Evolutionary conservation across 2,888 invertebrate species (phyloP), one percentile per base, ranked within the genome.

Genomic region (Pterobdella sp.): DNA sequence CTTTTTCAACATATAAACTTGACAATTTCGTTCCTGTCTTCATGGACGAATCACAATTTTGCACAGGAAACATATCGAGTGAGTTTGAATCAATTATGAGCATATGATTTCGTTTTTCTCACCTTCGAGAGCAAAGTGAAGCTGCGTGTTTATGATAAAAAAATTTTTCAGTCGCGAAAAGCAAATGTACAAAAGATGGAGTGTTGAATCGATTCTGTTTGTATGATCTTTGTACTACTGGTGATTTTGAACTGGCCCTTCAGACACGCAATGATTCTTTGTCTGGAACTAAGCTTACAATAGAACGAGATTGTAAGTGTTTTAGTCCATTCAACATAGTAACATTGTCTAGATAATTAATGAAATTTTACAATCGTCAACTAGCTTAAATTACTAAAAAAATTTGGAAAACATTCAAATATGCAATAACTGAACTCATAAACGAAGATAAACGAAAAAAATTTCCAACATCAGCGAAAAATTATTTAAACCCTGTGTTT

Each of bases 11-110:
- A 14, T 73, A 37, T 64, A 52, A 63, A n/a, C 35, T 37, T 36
- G 4, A 1, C 18, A 49, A 37, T 1, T 73, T 69, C 34, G 42
- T 63, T 60, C 73, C 73, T 1, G 10, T 37, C 3, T 73, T 73
- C 37, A 22, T 29, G 4, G 71, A 71, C 36, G 71, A 71, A 34
- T 2, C 22, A n/a, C 63, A 36, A 1, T 35, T 26, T 3, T 56
- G 60, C n/a, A 7, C 4, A 22, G 3, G 18, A 4, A 56, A 56
- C 60, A 56, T 14, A 7, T 26, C 60, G 3, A 26, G 60, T 56
- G 60, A 3, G 14, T 7, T 3, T n/a, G 7, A 3, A 3, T 3
- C 26, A 22, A 22, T n/a, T 4, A 26, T 22, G 60, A 14, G 7
- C n/a, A n/a, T n/a, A n/a, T n/a, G n/a, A n/a, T n/a, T n/a, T n/a